Conservation (phyloP, 2,113 vertebrate species). For the Osmerus mordax region DNA sequence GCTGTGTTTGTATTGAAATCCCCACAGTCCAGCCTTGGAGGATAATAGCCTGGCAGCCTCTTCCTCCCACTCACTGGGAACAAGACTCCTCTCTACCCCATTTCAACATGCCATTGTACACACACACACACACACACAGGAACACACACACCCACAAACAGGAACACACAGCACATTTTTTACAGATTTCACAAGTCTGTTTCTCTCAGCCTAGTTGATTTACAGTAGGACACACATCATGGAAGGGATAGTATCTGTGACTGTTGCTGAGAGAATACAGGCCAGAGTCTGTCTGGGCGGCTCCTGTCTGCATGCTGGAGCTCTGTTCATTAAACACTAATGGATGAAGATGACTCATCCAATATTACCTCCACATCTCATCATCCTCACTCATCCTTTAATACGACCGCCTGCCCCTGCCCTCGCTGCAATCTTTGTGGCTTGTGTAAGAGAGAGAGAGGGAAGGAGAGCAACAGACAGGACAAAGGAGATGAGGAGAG, state of each 20-base stretch:
- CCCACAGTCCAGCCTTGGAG: no score
- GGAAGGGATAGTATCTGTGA: no score
- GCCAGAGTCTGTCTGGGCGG: no score
- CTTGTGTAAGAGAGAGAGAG: slow-evolving; percentile 6
- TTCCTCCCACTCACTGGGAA: no score
- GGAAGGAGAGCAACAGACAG: neutral
- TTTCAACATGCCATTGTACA: neutral
- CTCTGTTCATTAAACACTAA: slow-evolving; percentile 53
- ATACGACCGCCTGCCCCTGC: slow-evolving; percentile 46
- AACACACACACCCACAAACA: slow-evolving; percentile 29
- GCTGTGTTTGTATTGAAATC: no score
- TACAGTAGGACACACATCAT: no score
- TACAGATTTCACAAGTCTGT: no score
- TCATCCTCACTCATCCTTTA: slow-evolving; percentile 46
- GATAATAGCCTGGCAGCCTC: no score
- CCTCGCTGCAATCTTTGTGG: slow-evolving; percentile 18
- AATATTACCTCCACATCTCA: slow-evolving; percentile 47
- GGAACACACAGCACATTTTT: slow-evolving; percentile 12
- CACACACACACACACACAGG: slow-evolving; percentile 42
- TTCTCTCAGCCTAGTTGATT: no score
- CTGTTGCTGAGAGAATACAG: no score
- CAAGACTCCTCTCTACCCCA: no score
- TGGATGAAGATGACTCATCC: slow-evolving; percentile 52
- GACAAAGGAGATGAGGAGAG: neutral
- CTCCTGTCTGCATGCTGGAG: neutral